Percentiles rank a stretch among this genome's conserved stretches.
Conservation (phyloP, 92 coral and sea anemone species). For the Micromussa lordhowensis region DNA sequence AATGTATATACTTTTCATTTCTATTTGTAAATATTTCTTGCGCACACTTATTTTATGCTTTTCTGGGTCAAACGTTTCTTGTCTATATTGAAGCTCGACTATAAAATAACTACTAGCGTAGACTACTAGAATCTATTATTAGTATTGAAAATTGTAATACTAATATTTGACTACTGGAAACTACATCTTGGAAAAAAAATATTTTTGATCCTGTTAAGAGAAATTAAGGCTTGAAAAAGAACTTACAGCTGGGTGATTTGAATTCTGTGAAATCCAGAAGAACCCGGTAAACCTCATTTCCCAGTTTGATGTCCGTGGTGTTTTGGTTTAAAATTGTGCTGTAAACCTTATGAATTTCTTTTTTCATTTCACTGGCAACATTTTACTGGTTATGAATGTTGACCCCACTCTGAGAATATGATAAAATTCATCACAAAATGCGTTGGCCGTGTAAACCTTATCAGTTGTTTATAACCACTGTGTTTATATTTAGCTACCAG, state of each 20-base stretch:
- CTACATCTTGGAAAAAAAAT: not conserved
- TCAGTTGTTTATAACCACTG: not conserved
- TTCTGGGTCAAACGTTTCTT: not conserved
- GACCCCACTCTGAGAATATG: not conserved
- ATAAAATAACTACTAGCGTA: too few relatives aligned
- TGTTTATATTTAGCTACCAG: not conserved
- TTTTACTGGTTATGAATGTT: not conserved
- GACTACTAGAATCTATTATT: too few relatives aligned
- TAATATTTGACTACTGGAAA: too few relatives aligned
- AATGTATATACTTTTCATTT: not conserved
- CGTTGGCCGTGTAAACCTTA: not conserved
- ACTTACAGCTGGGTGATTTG: not conserved
- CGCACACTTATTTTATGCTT: not conserved
- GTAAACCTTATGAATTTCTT: not conserved
- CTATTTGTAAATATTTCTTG: not conserved
- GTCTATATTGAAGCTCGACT: not conserved
- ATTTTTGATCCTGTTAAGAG: not conserved
- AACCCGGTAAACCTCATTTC: not conserved
- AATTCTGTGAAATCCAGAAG: not conserved
- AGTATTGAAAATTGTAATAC: too few relatives aligned
- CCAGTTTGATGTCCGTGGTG: not conserved
- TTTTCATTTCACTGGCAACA: not conserved
- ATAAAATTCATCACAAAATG: not conserved
- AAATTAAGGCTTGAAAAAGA: too few relatives aligned
- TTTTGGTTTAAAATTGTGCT: not conserved